Base-by-base conservation (phyloP, 1,140 invertebrate genomes). In the Drosophila ohnishii region DNA sequence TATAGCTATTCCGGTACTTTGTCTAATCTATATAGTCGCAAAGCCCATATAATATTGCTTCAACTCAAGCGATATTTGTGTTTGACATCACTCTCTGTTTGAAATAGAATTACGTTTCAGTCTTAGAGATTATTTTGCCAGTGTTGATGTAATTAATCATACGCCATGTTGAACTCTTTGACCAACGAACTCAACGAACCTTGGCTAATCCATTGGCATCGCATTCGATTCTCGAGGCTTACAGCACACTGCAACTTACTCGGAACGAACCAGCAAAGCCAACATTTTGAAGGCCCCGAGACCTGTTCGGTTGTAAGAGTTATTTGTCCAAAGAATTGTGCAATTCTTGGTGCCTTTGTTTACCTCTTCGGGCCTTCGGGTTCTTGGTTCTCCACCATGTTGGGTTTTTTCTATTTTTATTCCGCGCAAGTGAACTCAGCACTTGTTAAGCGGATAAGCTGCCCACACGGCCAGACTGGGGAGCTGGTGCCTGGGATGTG, bases 401-500 rank as follows among this genome's bases (percentile, higher is more conserved):
- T 35, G 32, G 13, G 16, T 67, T 6, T 65, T 66, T 35, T 64
- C 64, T 62, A 65, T 83, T 78, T 78, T 65, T 75, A 62, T 82
- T 72, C 59, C 61, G 60, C 69, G 50, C 77, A 87, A 86, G 61
- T 83, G 76, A 75, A 86, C 84, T 86, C 80, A 71, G 84, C 83
- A 88, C 83, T 87, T 87, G 84, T 58, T 80, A 87, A 79, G 83
- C 83, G 83, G 78, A 87, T 87, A 86, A 86, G 51, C 82, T 75
- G 75, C 78, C 82, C 75, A 81, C 82, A 61, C 47, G 71, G 63
- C 63, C 64, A 39, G 51, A 25, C 51, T 74, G 61, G 25, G 39
- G 44, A 40, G 58, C 25, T 56, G 22, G 6, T 19, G 40, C n/a
- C 28, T 22, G 59, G 47, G 60, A 16, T 40, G 51, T 64, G 44